Evolutionary conservation across 1,140 invertebrate species (phyloP).

Genomic region (Amyelois transitella): DNA sequence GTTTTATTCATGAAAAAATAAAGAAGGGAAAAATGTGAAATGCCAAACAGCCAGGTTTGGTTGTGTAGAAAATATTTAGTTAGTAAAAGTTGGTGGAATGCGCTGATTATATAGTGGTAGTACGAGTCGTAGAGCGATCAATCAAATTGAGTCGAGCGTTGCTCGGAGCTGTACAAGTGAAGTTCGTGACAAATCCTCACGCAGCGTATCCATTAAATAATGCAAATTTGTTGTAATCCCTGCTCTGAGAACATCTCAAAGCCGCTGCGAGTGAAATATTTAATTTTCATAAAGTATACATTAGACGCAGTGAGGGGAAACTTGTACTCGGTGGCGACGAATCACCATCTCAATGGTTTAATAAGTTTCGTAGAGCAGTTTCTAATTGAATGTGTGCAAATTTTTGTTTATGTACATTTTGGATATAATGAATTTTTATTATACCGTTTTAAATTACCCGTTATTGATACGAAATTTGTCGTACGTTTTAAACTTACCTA

Average conservation of each 20-base stretch:
- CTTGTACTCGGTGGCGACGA: conserved; percentile 10
- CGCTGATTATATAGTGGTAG: neutral
- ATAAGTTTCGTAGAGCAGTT: neutral
- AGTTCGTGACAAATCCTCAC: conserved; percentile 65
- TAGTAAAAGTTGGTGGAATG: neutral
- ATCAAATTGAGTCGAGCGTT: conserved; percentile 46
- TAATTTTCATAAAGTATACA: conserved; percentile 73
- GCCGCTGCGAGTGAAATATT: conserved; percentile 65
- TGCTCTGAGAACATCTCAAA: conserved; percentile 45
- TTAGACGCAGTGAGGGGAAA: conserved; percentile 36
- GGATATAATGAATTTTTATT: no score
- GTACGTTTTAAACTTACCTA: no score
- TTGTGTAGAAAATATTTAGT: neutral
- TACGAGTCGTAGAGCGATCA: conserved; percentile 23
- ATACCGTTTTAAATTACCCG: no score
- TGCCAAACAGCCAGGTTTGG: conserved; percentile 31
- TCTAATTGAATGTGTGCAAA: neutral
- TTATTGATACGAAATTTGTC: no score
- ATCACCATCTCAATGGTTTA: neutral
- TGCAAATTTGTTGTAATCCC: conserved; percentile 73
- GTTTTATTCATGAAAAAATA: conserved; percentile 74
- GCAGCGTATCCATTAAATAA: conserved; percentile 68
- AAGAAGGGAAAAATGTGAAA: conserved; percentile 63
- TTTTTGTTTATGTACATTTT: no score
- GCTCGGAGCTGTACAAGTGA: conserved; percentile 47